Evolutionary conservation across 2,888 invertebrate species (phyloP).

Genomic region (Tillus elongatus): DNA sequence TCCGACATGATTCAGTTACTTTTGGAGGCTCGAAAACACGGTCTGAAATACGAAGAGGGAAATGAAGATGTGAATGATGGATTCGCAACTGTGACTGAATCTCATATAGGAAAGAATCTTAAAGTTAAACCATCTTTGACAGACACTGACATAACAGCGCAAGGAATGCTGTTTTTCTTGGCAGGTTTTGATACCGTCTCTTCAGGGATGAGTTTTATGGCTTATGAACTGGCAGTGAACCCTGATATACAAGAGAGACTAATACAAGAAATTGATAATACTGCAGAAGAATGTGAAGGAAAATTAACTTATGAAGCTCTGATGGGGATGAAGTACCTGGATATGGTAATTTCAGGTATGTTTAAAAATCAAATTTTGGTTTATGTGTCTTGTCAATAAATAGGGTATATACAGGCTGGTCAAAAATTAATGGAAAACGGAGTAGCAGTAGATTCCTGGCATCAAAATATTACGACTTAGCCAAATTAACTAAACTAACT

Average conservation of each 20-base stretch:
- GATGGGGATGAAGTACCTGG: conserved; percentile 25
- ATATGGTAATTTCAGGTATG: conserved; percentile 23
- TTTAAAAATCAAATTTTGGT: no score
- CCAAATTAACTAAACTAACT: no score
- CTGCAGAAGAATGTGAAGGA: conserved; percentile 12
- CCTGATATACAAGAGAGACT: conserved; percentile 21
- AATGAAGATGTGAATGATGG: not conserved
- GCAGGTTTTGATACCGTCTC: conserved; percentile 25
- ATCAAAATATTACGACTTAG: no score
- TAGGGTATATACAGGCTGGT: no score
- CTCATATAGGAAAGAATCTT: not conserved
- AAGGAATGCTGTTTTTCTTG: conserved; percentile 24
- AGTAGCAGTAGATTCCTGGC: no score
- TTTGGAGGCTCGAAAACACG: conserved; percentile 1
- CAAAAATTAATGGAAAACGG: no score
- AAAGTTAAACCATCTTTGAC: not conserved
- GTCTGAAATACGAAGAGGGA: not conserved
- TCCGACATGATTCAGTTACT: conserved; percentile 8
- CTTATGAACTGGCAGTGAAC: conserved; percentile 23
- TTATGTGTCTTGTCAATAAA: no score
- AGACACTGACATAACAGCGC: conserved; percentile 22
- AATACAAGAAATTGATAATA: conserved; percentile 22
- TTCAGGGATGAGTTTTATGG: conserved; percentile 18
- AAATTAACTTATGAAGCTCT: conserved; percentile 23
- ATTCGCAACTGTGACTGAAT: not conserved